Evolutionary conservation across 2,888 invertebrate genomes (phyloP).

Genomic region (Lithophane ornitopus): DNA sequence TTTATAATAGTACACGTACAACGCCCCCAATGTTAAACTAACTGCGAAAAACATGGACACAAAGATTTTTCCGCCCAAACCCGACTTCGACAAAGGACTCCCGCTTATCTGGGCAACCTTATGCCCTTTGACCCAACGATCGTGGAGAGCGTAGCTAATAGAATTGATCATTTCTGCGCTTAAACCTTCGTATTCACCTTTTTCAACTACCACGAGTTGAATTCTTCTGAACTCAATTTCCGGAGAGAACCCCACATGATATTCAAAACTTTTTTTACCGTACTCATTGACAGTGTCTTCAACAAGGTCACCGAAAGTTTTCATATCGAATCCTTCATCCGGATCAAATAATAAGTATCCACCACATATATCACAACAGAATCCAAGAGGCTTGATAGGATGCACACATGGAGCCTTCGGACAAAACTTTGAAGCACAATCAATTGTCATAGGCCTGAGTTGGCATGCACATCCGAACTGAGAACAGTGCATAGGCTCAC

Average conservation of each 20-base stretch:
- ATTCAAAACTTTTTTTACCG: slow-evolving; percentile 71
- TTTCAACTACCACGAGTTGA: slow-evolving; percentile 83
- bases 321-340: slow-evolving; percentile 77
- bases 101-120: slow-evolving; percentile 79
- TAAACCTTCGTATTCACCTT: slow-evolving; percentile 78
- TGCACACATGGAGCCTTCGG: slow-evolving; percentile 76
- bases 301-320: slow-evolving; percentile 76
- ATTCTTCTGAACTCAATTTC: slow-evolving; percentile 69
- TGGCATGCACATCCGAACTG: slow-evolving; percentile 84
- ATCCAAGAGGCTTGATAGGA: slow-evolving; percentile 83
- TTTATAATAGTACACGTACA: slow-evolving; percentile 84
- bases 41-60: slow-evolving; percentile 83
- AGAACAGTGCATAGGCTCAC: slow-evolving; percentile 65
- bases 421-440: slow-evolving; percentile 81
- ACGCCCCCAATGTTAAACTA: slow-evolving; percentile 71
- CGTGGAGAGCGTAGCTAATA: slow-evolving; percentile 74
- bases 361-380: slow-evolving; percentile 86
- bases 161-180: slow-evolving; percentile 79
- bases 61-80: slow-evolving; percentile 79
- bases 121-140: slow-evolving; percentile 73
- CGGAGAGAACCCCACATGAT: slow-evolving; percentile 78
- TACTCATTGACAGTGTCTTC: slow-evolving; percentile 72
- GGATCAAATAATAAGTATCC: slow-evolving; percentile 78
- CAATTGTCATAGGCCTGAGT: slow-evolving; percentile 70
- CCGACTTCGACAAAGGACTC: slow-evolving; percentile 76